Percentiles rank a stretch among this genome's conserved stretches.
phyloP scores from a whole-genome alignment of 2,113 vertebrate genomes.

The Rhinichthys klamathensis region DNA sequence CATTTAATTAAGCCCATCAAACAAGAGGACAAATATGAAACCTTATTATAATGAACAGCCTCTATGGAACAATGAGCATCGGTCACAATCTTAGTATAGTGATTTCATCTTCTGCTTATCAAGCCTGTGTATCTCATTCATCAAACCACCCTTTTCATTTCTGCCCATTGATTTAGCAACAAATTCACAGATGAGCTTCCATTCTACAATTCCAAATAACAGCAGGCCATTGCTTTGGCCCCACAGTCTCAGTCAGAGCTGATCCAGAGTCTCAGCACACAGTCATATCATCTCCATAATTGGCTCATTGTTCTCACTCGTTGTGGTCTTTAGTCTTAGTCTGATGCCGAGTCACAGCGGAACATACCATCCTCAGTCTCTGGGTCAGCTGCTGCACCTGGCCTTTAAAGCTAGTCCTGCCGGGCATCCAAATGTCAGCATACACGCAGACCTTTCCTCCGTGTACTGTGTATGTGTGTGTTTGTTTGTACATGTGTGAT shows the following conservation, averaged over 20 bases:
- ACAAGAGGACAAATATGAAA: slow-evolving; percentile 22
- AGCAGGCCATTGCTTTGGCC: slow-evolving; percentile 3
- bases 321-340: slow-evolving; percentile 26
- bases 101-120: slow-evolving; percentile 26
- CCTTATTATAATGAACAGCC: slow-evolving; percentile 10
- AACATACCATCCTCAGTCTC: background rate
- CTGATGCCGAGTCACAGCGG: slow-evolving; percentile 18
- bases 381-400: slow-evolving; percentile 23
- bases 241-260: background rate
- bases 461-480: slow-evolving; percentile 14
- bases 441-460: slow-evolving; percentile 15
- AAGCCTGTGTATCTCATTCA: background rate
- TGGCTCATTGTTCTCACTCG: slow-evolving; percentile 16
- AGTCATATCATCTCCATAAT: slow-evolving; percentile 16
- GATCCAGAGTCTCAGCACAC: background rate
- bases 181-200: slow-evolving; percentile 9
- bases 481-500: slow-evolving; percentile 29
- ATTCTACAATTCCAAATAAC: slow-evolving; percentile 13
- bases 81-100: background rate
- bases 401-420: slow-evolving; percentile 37
- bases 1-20: background rate
- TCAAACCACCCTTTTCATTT: slow-evolving; percentile 1
- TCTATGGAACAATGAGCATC: background rate
- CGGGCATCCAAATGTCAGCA: slow-evolving; percentile 46
- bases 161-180: background rate